Base-by-base conservation (phyloP, 1,140 invertebrate genomes). In the Potamilus streckersoni region DNA sequence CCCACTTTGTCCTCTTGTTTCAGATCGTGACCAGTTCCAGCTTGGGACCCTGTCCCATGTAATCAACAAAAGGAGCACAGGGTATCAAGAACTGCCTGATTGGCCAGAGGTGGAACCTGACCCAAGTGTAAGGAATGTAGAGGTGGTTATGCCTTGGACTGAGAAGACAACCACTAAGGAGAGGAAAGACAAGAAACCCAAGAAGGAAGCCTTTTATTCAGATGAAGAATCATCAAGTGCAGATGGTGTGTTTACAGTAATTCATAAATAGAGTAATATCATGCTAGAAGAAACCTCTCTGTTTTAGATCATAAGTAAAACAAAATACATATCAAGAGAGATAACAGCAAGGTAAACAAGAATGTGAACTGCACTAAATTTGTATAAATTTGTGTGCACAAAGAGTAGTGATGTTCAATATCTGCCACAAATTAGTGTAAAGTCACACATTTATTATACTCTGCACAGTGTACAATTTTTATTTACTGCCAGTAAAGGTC, bases 41-140 rank as follows among this genome's bases (percentile, higher is more conserved):
- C 90, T 99, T 76, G 97, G 98, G 0, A 97, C 97, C 13, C 90
- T 99, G 38, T 99, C 97, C 0, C 97, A 99, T 91, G 96, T 97
- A 85, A 92, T 99, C 49, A 97, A 98, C 82, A 92, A 93, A 82
- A 91, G 93, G 69, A 95, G 96, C 2, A 91, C 89, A 60, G 97
- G 96, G 12, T 99, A 99, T 89, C 93, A 95, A 71, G 93, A 97
- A 73, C 91, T 99, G 67, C 97, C 97, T 6, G 88, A 92, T 11
- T 98, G 97, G 87, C 97, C 98, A 0, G 91, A 92, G 49, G 90
- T 91, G 13, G 92, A 94, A 1, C 94, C 96, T 8, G 95, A 96
- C 86, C 90, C 95, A 1, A 90, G 92, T 12, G 94, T 97, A 0
- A 91, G 97, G 69, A 95, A 96, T 86, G 94, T 96, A 57, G 93